Percentiles rank a stretch among this genome's conserved stretches.
Evolutionary conservation across 2,113 vertebrate species (phyloP).

Genomic region (Cricetomys ansorgei): DNA sequence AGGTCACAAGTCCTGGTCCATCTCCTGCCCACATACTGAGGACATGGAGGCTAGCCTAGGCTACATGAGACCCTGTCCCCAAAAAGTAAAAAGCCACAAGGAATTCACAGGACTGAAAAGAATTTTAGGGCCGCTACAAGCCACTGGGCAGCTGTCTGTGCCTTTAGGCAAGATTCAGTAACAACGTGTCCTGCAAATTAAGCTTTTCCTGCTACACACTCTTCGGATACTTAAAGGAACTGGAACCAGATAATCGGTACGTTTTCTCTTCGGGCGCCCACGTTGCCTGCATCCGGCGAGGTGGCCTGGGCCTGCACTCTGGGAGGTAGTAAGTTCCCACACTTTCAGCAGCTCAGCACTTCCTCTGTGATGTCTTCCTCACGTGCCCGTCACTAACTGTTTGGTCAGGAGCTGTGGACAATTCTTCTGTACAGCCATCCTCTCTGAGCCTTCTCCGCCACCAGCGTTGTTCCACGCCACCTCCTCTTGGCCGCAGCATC

Average conservation of each 20-base stretch:
- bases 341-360: neutral
- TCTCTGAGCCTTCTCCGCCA: conserved; percentile 64
- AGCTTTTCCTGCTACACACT: conserved; percentile 51
- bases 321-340: neutral
- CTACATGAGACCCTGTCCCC: neutral
- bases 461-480: conserved; percentile 48
- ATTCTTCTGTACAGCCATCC: conserved; percentile 72
- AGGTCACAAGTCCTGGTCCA: neutral
- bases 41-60: neutral
- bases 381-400: conserved; percentile 21
- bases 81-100: neutral
- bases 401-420: conserved; percentile 42
- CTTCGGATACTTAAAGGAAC: conserved; percentile 10
- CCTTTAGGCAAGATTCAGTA: no score
- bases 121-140: conserved; percentile 4
- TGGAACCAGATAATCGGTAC: neutral
- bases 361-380: neutral
- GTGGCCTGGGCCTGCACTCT: neutral
- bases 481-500: conserved; percentile 47
- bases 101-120: neutral
- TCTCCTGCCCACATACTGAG: neutral
- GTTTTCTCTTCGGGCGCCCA: conserved; percentile 49
- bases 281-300: neutral
- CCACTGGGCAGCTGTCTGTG: neutral
- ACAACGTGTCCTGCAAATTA: conserved; percentile 42